Percentiles rank a stretch among this genome's conserved stretches.
phyloP scores from a whole-genome alignment of 2,888 invertebrate genomes.

The Dastarcus helophoroides region DNA sequence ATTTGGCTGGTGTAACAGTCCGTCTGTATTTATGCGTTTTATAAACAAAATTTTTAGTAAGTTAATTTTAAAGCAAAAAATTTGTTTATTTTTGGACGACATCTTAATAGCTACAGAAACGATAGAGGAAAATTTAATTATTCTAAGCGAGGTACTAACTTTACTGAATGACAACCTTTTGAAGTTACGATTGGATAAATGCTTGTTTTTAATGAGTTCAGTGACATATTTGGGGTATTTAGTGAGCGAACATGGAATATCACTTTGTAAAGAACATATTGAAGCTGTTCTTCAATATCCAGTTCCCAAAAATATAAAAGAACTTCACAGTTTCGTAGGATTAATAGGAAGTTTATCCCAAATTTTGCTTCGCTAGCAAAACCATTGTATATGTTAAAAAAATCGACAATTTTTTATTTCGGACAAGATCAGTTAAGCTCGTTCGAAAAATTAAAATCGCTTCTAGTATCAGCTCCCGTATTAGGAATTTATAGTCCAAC shows the following conservation, averaged over 20 bases:
- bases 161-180: too few species aligned
- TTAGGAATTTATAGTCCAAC: constrained; percentile 18
- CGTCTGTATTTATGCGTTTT: background rate
- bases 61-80: too few species aligned
- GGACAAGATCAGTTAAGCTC: background rate
- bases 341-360: background rate
- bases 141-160: too few species aligned
- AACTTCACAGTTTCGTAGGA: background rate
- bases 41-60: background rate
- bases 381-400: too few species aligned
- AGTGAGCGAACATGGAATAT: background rate
- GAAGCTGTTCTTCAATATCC: background rate
- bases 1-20: background rate
- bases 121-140: too few species aligned
- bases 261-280: background rate
- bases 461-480: too few species aligned
- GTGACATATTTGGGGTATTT: background rate
- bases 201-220: background rate
- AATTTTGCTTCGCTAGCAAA: background rate
- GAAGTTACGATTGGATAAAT: too few species aligned
- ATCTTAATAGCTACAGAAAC: too few species aligned
- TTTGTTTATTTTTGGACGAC: too few species aligned
- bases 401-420: too few species aligned
- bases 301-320: constrained; percentile 1
- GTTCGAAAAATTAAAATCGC: too few species aligned